phyloP scores from a whole-genome alignment of 1,140 invertebrate genomes.

The Drosophila albomicans region DNA sequence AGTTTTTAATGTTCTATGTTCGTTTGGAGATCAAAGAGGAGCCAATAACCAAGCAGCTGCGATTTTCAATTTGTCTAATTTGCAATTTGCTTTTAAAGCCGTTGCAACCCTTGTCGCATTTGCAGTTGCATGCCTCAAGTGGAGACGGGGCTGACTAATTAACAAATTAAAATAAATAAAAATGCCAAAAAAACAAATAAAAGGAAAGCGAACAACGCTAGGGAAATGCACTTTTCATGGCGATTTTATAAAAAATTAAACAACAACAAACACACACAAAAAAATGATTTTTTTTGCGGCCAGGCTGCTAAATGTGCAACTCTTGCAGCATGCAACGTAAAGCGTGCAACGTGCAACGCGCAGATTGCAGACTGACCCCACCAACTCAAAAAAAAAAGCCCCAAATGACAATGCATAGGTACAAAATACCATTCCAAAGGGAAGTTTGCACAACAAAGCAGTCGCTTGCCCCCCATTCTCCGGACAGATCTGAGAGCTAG shows the following conservation, averaged over 20 bases:
- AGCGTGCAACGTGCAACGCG: conserved; percentile 15
- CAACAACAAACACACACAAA: conserved; percentile 57
- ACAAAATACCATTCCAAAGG: conserved; percentile 63
- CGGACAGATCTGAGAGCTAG: too few relatives aligned
- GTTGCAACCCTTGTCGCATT: conserved; percentile 47
- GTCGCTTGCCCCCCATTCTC: neutral
- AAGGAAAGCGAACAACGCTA: conserved; percentile 34
- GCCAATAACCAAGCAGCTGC: conserved; percentile 42
- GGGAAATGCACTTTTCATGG: conserved; percentile 76
- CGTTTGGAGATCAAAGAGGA: conserved; percentile 54
- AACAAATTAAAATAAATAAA: conserved; percentile 78
- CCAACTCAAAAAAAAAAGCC: conserved; percentile 62
- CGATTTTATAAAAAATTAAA: conserved; percentile 80
- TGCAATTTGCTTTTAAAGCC: conserved; percentile 42
- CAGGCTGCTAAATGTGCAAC: conserved; percentile 69
- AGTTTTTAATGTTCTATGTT: neutral
- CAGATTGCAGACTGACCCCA: conserved; percentile 40
- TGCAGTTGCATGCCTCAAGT: conserved; percentile 52
- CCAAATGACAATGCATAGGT: conserved; percentile 77
- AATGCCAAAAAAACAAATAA: conserved; percentile 54
- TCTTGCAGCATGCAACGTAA: conserved; percentile 60
- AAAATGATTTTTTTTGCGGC: conserved; percentile 35
- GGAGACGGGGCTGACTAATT: conserved; percentile 66
- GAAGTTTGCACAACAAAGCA: conserved; percentile 1
- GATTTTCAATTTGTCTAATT: conserved; percentile 74